phyloP scores from a whole-genome alignment of 2,797 vertebrate species.

The Typhlichthys subterraneus region DNA sequence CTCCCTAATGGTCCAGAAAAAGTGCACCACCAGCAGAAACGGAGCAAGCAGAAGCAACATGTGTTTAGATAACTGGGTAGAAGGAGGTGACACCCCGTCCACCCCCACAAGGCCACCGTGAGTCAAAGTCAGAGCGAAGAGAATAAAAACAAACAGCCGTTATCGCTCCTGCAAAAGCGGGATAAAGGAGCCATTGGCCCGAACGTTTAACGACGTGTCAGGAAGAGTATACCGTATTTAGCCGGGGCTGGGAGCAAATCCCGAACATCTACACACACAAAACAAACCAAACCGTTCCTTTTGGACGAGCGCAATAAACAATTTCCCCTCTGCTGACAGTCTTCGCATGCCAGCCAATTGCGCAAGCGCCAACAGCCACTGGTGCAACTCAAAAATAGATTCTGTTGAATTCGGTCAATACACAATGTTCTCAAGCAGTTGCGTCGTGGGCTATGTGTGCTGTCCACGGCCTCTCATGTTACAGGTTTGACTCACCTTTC shows the following conservation, averaged over 20 bases:
- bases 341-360: constrained; percentile 31
- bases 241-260: constrained; percentile 21
- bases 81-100: constrained; percentile 37
- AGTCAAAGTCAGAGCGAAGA: constrained; percentile 60
- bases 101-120: constrained; percentile 50
- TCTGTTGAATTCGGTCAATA: background rate
- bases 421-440: constrained; percentile 36
- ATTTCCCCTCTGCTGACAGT: constrained; percentile 38
- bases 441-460: constrained; percentile 15
- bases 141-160: constrained; percentile 18
- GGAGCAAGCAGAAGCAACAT: constrained; percentile 21
- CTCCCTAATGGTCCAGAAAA: constrained; percentile 64
- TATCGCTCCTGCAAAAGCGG: constrained; percentile 28
- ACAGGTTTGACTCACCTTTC: background rate
- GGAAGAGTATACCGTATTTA: constrained; percentile 32
- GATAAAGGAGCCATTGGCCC: constrained; percentile 15
- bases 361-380: constrained; percentile 7
- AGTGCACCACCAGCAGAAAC: constrained; percentile 63
- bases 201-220: constrained; percentile 19
- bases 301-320: constrained; percentile 47
- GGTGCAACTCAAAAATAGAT: constrained; percentile 34
- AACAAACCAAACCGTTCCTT: constrained; percentile 30
- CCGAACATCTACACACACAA: constrained; percentile 6
- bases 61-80: constrained; percentile 11
- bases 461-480: background rate